phyloP scores from a whole-genome alignment of 53 echinoderm and acorn worm genomes.

The Zoroaster sp. region DNA sequence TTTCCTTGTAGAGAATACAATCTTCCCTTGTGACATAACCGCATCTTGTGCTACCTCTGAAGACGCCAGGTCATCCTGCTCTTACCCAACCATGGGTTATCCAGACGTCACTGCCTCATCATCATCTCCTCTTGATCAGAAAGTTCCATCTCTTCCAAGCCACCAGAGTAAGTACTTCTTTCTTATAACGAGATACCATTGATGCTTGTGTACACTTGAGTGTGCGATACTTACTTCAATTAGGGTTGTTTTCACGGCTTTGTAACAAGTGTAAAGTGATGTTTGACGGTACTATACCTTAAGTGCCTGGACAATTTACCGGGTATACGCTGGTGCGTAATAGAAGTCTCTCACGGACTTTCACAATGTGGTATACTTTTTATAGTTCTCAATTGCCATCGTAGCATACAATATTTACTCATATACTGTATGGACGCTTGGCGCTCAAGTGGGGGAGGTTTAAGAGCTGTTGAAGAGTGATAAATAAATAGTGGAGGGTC shows the following conservation, averaged over 20 bases:
- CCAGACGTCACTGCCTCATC: conserved; percentile 1
- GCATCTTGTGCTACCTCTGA: conserved; percentile 7
- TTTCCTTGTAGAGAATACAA: conserved; percentile 23
- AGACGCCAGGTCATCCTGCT: conserved; percentile 32
- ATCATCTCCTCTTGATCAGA: conserved; percentile 34
- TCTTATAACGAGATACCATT: neutral
- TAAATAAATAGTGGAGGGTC: conserved; percentile 45
- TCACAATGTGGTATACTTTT: too few species aligned
- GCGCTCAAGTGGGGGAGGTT: conserved; percentile 41
- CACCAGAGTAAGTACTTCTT: conserved; percentile 21
- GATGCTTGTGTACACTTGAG: neutral
- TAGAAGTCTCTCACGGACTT: too few species aligned
- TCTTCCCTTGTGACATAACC: conserved; percentile 18
- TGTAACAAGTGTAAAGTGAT: conserved; percentile 34
- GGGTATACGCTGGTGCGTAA: neutral
- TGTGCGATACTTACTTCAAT: neutral
- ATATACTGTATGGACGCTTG: conserved; percentile 10
- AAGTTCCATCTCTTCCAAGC: neutral
- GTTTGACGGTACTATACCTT: neutral
- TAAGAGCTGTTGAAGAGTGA: conserved; percentile 12
- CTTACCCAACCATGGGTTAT: conserved; percentile 43
- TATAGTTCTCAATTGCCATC: neutral
- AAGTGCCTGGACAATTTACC: conserved; percentile 3
- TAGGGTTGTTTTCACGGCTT: conserved; percentile 18
- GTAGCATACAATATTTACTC: conserved; percentile 11